Percentiles rank a stretch among this genome's conserved stretches.
Evolutionary conservation across 1,140 invertebrate genomes (phyloP).

Genomic region (Drosophila elegans): DNA sequence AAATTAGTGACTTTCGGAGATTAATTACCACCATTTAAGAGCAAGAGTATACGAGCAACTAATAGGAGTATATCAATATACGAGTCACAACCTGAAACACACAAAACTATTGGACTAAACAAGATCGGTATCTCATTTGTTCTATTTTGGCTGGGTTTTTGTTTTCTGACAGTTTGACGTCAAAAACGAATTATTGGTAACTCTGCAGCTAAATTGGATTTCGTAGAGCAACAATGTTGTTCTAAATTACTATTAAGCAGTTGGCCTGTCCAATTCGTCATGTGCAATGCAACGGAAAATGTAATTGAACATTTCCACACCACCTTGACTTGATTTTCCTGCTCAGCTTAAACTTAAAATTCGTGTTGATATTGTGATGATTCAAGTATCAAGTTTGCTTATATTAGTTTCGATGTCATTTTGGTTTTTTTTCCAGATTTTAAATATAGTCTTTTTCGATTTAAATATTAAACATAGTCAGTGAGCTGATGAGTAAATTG

Average conservation of each 20-base stretch:
- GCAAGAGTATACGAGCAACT: background rate
- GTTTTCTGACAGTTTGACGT: conserved; percentile 7
- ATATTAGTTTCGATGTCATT: too few species aligned
- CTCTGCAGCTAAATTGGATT: conserved; percentile 8
- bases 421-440: too few species aligned
- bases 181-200: conserved; percentile 10
- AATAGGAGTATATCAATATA: background rate
- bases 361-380: conserved; percentile 6
- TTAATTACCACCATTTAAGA: conserved; percentile 19
- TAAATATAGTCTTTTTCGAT: too few species aligned
- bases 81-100: background rate
- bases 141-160: conserved; percentile 7
- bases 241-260: conserved; percentile 12
- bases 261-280: conserved; percentile 26
- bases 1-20: conserved; percentile 28
- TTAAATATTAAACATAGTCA: too few species aligned
- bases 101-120: conserved; percentile 5
- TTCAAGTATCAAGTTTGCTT: background rate
- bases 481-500: too few species aligned
- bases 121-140: conserved; percentile 32
- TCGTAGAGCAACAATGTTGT: background rate
- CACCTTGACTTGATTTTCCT: conserved; percentile 39
- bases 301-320: conserved; percentile 32
- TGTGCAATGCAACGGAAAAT: conserved; percentile 42
- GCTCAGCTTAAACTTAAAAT: background rate